Base-by-base conservation (phyloP, 2,888 invertebrate species). In the Eueremaeus valkanovi region DNA sequence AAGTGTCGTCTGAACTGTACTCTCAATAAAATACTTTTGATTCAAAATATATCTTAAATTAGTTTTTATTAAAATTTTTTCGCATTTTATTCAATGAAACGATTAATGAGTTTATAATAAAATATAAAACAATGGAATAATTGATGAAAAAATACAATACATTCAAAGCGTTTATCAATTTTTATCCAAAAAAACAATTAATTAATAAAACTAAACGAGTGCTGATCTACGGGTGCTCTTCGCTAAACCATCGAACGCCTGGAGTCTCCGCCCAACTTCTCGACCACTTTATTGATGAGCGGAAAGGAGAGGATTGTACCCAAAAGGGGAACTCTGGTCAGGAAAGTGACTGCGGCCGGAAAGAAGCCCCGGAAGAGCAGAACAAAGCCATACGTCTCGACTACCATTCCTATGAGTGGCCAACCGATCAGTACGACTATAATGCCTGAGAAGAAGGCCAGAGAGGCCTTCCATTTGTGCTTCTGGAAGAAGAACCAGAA, bases 401-500 rank as follows among this genome's bases (percentile, higher is more conserved):
- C 87, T 63, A 94, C 86, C 93, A 99, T 99, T 77, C 99, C 99
- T 75, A 97, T 86, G 80, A 99, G 87, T 0, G 99, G 98, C 91
- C 93, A 99, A 13, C 98, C 98, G 45, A 96, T 83, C 16, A 99
- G 86, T 33, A 99, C 97, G 73, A 97, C 87, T 6, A 90, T 84
- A 80, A 99, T 93, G 1, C 99, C 99, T 18, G 93, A 92, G 82
- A 97, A 91, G 85, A 97, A 97, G 0, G 92, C 90, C 0, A 89
- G 85, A 0, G 93, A 91, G 0, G 93, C 97, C 87, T 92, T 94
- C 73, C 92, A 85, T 87, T 98, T 99, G 83, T 97, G 96, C 79
- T 90, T 86, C 86, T 99, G 98, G 84, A 99, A 99, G 86, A 99
- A 99, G 85, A 99, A 99, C 82, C 93, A 89, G 82, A 97, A 90